Conservation (phyloP, 2,113 vertebrate genomes). For the Hiodon alosoides region DNA sequence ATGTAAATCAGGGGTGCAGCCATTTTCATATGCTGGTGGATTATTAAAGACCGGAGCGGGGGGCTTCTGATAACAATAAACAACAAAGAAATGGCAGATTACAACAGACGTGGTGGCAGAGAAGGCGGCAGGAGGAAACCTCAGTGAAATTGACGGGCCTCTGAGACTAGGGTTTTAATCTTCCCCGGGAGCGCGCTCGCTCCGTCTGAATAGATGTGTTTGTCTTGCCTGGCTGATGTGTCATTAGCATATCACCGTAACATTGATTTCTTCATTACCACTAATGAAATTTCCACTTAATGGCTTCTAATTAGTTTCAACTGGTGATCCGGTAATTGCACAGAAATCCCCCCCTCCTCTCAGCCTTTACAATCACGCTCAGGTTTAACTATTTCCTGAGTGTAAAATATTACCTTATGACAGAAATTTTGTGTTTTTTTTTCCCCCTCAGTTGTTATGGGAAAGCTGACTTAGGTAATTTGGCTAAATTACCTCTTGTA, state of each 20-base stretch:
- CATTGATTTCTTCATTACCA: slow-evolving; percentile 68
- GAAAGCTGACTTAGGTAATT: neutral
- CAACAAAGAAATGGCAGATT: slow-evolving; percentile 42
- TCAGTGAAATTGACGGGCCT: slow-evolving; percentile 48
- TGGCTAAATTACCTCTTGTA: neutral
- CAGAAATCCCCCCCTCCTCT: slow-evolving; percentile 9
- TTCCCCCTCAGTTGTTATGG: neutral
- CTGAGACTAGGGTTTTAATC: slow-evolving; percentile 32
- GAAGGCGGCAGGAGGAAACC: slow-evolving; percentile 38
- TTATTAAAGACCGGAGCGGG: slow-evolving; percentile 60
- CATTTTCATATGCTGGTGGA: slow-evolving; percentile 74
- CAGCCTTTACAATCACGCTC: slow-evolving; percentile 42
- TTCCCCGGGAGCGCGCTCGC: slow-evolving; percentile 22
- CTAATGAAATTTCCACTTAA: slow-evolving; percentile 68
- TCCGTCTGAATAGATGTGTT: slow-evolving; percentile 51
- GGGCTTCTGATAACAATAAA: slow-evolving; percentile 49
- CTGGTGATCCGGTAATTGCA: slow-evolving; percentile 54
- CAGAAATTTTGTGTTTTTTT: neutral
- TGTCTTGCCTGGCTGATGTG: slow-evolving; percentile 50
- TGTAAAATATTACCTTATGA: slow-evolving; percentile 32
- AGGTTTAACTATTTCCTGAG: slow-evolving; percentile 41
- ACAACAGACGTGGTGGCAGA: slow-evolving; percentile 40
- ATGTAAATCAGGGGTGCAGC: slow-evolving; percentile 75
- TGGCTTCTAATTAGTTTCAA: slow-evolving; percentile 68
- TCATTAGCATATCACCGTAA: slow-evolving; percentile 71